Conservation (phyloP, 2,113 vertebrate species). For the Cinclus mexicanus region DNA sequence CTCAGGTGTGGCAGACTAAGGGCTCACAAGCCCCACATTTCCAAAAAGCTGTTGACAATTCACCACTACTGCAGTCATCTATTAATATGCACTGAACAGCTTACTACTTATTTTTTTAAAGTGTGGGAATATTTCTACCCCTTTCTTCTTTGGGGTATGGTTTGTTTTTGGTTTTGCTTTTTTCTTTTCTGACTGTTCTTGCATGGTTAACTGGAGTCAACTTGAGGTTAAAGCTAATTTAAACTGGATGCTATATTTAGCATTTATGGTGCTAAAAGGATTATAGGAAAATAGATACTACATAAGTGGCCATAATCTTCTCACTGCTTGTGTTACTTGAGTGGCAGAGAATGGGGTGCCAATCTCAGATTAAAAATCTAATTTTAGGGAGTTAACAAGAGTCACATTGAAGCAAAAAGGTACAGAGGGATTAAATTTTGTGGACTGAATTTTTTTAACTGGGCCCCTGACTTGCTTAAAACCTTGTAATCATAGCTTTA, state of each 20-base stretch:
- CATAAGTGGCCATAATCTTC: constrained; percentile 62
- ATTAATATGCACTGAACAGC: neutral
- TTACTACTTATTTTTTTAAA: neutral
- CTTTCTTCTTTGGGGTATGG: neutral
- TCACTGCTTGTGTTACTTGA: constrained; percentile 53
- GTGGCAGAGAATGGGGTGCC: constrained; percentile 39
- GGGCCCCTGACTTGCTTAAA: neutral
- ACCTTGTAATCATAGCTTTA: neutral
- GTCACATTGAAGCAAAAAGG: constrained; percentile 35
- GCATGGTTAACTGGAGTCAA: neutral
- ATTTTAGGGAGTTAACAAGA: constrained; percentile 58
- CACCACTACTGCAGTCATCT: neutral
- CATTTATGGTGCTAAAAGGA: constrained; percentile 60
- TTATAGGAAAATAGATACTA: constrained; percentile 63
- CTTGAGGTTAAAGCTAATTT: constrained; percentile 39
- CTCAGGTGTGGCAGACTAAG: neutral
- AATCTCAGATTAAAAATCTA: constrained; percentile 67
- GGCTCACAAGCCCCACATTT: neutral
- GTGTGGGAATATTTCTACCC: neutral
- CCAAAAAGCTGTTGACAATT: neutral
- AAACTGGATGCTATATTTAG: constrained; percentile 26
- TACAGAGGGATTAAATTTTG: constrained; percentile 26
- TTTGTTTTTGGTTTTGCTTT: neutral
- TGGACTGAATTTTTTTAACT: constrained; percentile 22
- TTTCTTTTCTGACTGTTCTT: neutral